Percentiles rank a stretch among this genome's conserved stretches.
Conservation (phyloP, 2,888 invertebrate genomes). For the Eupelmus urozonus region DNA sequence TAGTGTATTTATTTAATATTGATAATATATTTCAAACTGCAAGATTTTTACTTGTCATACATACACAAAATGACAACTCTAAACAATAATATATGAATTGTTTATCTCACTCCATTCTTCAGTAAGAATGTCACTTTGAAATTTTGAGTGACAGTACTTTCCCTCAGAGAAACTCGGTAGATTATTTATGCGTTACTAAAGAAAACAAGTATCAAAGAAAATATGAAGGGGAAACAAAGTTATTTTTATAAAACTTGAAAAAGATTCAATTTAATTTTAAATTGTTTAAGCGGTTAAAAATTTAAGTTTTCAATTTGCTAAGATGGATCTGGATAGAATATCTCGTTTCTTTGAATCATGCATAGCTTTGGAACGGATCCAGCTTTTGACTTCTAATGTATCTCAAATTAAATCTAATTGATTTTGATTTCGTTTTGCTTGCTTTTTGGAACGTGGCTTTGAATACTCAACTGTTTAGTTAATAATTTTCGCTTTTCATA, state of each 20-base stretch:
- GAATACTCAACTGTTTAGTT: too few relatives aligned
- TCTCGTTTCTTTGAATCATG: constrained; percentile 21
- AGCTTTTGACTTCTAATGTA: constrained; percentile 29
- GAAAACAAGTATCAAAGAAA: too few relatives aligned
- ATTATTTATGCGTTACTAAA: too few relatives aligned
- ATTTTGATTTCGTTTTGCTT: background rate
- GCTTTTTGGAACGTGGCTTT: too few relatives aligned
- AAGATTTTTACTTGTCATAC: background rate
- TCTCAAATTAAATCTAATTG: constrained; percentile 42
- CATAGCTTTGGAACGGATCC: constrained; percentile 42
- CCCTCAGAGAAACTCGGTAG: constrained; percentile 1
- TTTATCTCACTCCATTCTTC: background rate
- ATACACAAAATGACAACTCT: background rate
- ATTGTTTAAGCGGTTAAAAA: too few relatives aligned
- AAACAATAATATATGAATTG: background rate
- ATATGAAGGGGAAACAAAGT: too few relatives aligned
- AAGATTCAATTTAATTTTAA: too few relatives aligned
- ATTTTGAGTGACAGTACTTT: constrained; percentile 6
- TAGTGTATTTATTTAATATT: too few relatives aligned
- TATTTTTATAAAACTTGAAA: too few relatives aligned
- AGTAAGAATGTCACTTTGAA: background rate
- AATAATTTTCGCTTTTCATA: too few relatives aligned
- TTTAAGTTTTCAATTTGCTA: too few relatives aligned
- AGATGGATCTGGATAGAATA: too few relatives aligned
- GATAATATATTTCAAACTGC: background rate